Evolutionary conservation across 2,888 invertebrate genomes (phyloP).

Genomic region (Lacanobia wlatinum): DNA sequence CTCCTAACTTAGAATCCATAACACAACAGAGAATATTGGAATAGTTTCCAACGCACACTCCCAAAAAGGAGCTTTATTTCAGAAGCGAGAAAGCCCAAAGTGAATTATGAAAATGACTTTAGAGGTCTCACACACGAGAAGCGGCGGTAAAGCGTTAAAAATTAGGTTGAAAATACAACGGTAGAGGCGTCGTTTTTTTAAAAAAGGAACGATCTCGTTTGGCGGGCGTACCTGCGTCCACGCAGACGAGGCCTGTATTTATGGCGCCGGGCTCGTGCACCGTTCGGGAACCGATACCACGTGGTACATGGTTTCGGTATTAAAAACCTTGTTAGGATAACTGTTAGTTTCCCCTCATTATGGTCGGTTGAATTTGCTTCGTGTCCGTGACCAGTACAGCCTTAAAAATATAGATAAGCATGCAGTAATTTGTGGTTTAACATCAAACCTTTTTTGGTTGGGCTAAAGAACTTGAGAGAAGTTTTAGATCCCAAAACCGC

Average conservation of each 20-base stretch:
- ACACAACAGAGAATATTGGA: constrained; percentile 52
- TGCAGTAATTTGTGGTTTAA: constrained; percentile 45
- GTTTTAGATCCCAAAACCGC: background rate
- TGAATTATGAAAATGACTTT: constrained; percentile 86
- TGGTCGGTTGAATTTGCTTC: constrained; percentile 55
- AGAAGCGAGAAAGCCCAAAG: constrained; percentile 89
- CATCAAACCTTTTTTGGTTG: constrained; percentile 8
- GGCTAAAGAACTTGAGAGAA: background rate
- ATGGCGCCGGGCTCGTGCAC: constrained; percentile 87
- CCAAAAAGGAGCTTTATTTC: constrained; percentile 89
- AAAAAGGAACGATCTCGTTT: constrained; percentile 89
- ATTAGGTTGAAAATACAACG: constrained; percentile 72
- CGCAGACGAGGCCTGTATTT: constrained; percentile 89
- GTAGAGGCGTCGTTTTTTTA: constrained; percentile 73
- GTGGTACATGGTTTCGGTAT: constrained; percentile 80
- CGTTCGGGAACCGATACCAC: constrained; percentile 81
- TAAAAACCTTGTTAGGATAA: constrained; percentile 88
- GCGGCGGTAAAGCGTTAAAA: constrained; percentile 63
- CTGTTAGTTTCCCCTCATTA: constrained; percentile 86
- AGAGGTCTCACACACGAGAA: constrained; percentile 64
- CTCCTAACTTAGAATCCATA: constrained; percentile 67
- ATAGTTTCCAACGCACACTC: constrained; percentile 75
- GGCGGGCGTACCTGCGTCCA: constrained; percentile 89
- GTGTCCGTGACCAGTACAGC: constrained; percentile 34
- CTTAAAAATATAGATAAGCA: constrained; percentile 33